Evolutionary conservation across 2,888 invertebrate genomes (phyloP).

Genomic region (Proisotoma minuta): DNA sequence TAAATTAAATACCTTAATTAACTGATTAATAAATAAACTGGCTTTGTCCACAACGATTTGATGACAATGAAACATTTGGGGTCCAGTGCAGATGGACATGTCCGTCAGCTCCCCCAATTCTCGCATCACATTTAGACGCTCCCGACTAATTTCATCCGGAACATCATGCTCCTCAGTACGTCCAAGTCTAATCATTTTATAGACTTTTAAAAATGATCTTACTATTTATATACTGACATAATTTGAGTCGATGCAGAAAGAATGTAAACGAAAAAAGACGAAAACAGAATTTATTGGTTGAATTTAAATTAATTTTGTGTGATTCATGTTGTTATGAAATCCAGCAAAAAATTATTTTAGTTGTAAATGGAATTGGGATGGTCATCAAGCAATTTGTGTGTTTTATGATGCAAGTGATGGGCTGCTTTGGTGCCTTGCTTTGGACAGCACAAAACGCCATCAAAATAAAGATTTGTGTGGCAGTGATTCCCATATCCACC

Average conservation of each 20-base stretch:
- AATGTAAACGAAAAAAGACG: too few relatives aligned
- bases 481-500: constrained; percentile 44
- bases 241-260: too few relatives aligned
- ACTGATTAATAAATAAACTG: not conserved
- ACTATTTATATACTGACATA: too few relatives aligned
- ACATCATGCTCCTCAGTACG: not conserved
- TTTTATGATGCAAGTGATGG: constrained; percentile 2
- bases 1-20: too few relatives aligned
- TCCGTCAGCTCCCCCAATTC: not conserved
- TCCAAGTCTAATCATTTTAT: too few relatives aligned
- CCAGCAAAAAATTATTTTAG: too few relatives aligned
- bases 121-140: not conserved
- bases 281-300: too few relatives aligned
- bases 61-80: not conserved
- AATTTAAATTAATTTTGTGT: too few relatives aligned
- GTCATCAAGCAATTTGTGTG: not conserved
- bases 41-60: not conserved
- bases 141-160: not conserved
- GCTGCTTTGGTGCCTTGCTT: constrained; percentile 7
- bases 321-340: too few relatives aligned
- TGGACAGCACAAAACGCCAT: constrained; percentile 43
- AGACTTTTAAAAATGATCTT: too few relatives aligned
- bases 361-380: not conserved
- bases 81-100: not conserved
- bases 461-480: constrained; percentile 39